Evolutionary conservation across 1,140 invertebrate genomes (phyloP).

Genomic region (Ceratosolen solmsi): DNA sequence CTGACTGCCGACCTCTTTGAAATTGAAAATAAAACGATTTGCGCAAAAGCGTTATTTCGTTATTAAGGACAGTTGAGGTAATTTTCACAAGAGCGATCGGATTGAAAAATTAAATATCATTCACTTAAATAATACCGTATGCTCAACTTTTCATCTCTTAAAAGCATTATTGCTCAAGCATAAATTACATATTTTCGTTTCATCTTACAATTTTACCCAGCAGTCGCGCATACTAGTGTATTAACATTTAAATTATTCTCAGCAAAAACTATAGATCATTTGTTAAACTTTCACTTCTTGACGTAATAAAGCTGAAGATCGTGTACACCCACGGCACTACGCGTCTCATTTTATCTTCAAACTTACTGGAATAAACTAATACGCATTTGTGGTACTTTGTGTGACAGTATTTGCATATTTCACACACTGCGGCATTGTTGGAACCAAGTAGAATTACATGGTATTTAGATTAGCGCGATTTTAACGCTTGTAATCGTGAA

Average conservation of each 20-base stretch:
- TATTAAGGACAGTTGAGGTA: too few species aligned
- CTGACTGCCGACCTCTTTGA: too few species aligned
- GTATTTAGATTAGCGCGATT: background rate
- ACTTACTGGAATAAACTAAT: background rate
- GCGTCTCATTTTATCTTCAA: background rate
- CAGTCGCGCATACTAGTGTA: background rate
- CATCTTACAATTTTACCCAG: background rate
- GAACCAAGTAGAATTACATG: slow-evolving; percentile 11
- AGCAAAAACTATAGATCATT: background rate
- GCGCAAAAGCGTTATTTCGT: too few species aligned
- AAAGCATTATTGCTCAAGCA: too few species aligned
- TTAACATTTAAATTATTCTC: background rate
- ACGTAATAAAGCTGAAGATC: background rate
- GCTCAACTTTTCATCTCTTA: too few species aligned
- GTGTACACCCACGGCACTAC: too few species aligned
- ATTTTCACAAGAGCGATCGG: too few species aligned
- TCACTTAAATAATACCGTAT: too few species aligned
- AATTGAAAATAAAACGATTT: too few species aligned
- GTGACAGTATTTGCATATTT: background rate
- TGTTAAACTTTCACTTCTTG: slow-evolving; percentile 13
- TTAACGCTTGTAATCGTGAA: background rate
- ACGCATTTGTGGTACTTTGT: too few species aligned
- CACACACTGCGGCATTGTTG: background rate
- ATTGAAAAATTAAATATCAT: too few species aligned
- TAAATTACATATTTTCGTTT: background rate